Evolutionary conservation across 1,140 invertebrate genomes (phyloP).

Genomic region (Pogonomyrmex californicus): DNA sequence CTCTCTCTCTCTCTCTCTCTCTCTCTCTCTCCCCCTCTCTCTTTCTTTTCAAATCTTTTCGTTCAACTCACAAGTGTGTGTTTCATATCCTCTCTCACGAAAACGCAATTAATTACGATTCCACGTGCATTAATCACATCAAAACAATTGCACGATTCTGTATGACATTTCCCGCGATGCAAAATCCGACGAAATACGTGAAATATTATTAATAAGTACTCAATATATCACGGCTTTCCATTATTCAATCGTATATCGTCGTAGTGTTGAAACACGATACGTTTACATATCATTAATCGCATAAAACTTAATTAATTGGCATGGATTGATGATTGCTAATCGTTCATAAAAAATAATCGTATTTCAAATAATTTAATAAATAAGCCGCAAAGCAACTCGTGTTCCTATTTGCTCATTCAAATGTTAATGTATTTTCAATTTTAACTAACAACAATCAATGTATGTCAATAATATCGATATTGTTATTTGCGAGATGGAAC

Average conservation of each 20-base stretch:
- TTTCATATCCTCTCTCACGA: not conserved
- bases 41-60: not conserved
- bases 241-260: not conserved
- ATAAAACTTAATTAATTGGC: not conserved
- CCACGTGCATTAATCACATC: not conserved
- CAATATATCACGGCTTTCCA: not conserved
- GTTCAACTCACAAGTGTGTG: not conserved
- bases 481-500: no score
- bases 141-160: not conserved
- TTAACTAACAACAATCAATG: no score
- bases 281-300: not conserved
- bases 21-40: no score
- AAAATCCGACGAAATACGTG: not conserved
- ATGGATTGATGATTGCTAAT: not conserved
- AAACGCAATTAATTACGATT: slow-evolving; percentile 3
- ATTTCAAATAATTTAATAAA: not conserved
- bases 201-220: not conserved
- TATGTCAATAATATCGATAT: no score
- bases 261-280: not conserved
- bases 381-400: not conserved
- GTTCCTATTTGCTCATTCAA: not conserved
- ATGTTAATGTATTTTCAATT: no score
- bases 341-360: not conserved
- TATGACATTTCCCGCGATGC: not conserved
- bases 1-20: no score